A percentile compares a stretch with the other conserved stretches of the same genome.
Evolutionary conservation across 2,888 invertebrate genomes (phyloP).

Genomic region (Aricia artaxerxes): DNA sequence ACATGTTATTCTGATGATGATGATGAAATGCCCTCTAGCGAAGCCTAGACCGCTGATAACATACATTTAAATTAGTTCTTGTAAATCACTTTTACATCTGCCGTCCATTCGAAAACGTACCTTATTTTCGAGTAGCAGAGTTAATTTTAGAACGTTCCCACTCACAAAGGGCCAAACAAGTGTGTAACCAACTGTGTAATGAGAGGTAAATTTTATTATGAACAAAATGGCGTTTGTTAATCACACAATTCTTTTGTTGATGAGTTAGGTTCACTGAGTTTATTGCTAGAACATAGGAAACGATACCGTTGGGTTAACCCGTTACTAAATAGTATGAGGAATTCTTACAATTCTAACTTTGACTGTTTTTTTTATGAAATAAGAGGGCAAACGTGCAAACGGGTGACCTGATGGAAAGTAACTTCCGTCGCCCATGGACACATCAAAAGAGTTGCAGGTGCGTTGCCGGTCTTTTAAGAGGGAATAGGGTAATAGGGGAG

Average conservation of each 20-base stretch:
- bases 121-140: constrained; percentile 26
- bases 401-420: too few species aligned
- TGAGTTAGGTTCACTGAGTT: constrained; percentile 12
- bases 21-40: not conserved
- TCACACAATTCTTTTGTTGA: constrained; percentile 33
- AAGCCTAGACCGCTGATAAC: constrained; percentile 2
- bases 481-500: too few species aligned
- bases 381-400: too few species aligned
- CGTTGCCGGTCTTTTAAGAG: too few species aligned
- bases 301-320: not conserved
- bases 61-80: constrained; percentile 29
- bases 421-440: too few species aligned
- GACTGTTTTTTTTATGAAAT: too few species aligned
- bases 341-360: too few species aligned
- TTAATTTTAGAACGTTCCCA: constrained; percentile 30
- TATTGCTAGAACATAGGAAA: constrained; percentile 19
- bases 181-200: constrained; percentile 55
- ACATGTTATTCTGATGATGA: not conserved
- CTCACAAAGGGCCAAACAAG: constrained; percentile 48
- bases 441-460: too few species aligned
- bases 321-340: not conserved
- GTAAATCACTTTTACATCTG: constrained; percentile 28
- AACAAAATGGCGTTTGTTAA: constrained; percentile 46
- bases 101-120: not conserved
- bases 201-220: constrained; percentile 61